Conservation (phyloP, 2,797 vertebrate genomes). For the Melanogrammus aeglefinus region DNA sequence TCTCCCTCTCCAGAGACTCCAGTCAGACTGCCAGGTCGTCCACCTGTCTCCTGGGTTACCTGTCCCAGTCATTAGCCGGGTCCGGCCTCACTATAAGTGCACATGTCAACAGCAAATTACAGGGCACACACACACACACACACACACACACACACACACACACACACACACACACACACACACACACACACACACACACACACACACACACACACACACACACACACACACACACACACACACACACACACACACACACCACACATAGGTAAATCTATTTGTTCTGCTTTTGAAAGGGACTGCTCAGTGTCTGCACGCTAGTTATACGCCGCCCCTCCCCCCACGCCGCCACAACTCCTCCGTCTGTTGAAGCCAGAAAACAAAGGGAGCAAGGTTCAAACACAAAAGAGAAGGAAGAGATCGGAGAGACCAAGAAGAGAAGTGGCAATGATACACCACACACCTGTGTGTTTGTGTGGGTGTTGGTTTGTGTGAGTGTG, state of each 20-base stretch:
- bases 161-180: slow-evolving; percentile 31
- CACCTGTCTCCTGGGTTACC: slow-evolving; percentile 70
- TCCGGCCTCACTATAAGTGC: slow-evolving; percentile 70
- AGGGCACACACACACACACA: slow-evolving; percentile 42
- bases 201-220: slow-evolving; percentile 31
- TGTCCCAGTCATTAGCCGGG: slow-evolving; percentile 70
- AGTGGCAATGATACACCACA: slow-evolving; percentile 21
- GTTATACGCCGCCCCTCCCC: slow-evolving; percentile 47
- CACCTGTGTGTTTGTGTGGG: background rate
- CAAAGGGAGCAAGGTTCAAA: slow-evolving; percentile 63
- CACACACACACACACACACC: slow-evolving; percentile 26
- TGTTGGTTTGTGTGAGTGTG: background rate
- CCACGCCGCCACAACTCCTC: slow-evolving; percentile 31
- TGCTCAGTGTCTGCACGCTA: slow-evolving; percentile 68
- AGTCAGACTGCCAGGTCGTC: slow-evolving; percentile 34
- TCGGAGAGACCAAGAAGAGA: slow-evolving; percentile 28
- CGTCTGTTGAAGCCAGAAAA: slow-evolving; percentile 35
- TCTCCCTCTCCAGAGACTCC: slow-evolving; percentile 16
- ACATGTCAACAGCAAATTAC: slow-evolving; percentile 74
- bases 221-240: slow-evolving; percentile 31
- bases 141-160: slow-evolving; percentile 34
- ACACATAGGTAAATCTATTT: slow-evolving; percentile 58
- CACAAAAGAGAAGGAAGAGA: slow-evolving; percentile 30
- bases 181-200: slow-evolving; percentile 31
- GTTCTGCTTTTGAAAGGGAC: slow-evolving; percentile 70